A percentile compares a stretch with the other conserved stretches of the same genome.
Conservation (phyloP, 2,797 vertebrate species). For the Poecilia picta region DNA sequence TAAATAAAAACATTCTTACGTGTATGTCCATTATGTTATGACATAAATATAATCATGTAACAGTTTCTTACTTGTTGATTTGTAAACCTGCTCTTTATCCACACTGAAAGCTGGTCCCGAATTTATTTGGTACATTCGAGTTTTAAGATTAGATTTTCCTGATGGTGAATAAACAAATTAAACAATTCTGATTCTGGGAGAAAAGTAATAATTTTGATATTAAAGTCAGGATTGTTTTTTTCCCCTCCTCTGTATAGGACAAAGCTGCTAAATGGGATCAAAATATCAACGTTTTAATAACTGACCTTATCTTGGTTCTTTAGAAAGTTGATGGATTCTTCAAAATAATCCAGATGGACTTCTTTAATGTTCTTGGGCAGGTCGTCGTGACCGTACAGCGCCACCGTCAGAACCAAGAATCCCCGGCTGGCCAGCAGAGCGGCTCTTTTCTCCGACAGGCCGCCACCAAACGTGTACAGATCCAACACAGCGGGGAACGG, state of each 20-base stretch:
- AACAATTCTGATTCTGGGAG: too few relatives aligned
- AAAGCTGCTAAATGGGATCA: background rate
- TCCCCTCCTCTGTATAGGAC: background rate
- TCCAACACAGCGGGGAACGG: conserved; percentile 86
- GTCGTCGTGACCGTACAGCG: conserved; percentile 77
- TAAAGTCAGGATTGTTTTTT: too few relatives aligned
- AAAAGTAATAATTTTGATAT: too few relatives aligned
- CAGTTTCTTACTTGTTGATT: too few relatives aligned
- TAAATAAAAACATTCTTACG: too few relatives aligned
- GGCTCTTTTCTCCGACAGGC: conserved; percentile 81
- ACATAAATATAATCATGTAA: too few relatives aligned
- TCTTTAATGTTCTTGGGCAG: conserved; percentile 61
- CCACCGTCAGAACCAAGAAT: conserved; percentile 82
- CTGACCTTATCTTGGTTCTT: conserved; percentile 76
- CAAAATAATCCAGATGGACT: conserved; percentile 83
- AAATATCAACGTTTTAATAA: background rate
- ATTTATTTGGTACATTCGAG: too few relatives aligned
- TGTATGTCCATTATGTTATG: too few relatives aligned
- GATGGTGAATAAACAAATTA: too few relatives aligned
- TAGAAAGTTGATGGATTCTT: conserved; percentile 84
- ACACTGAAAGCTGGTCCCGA: too few relatives aligned
- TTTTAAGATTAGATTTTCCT: too few relatives aligned
- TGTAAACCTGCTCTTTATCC: too few relatives aligned
- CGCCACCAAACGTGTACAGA: conserved; percentile 68
- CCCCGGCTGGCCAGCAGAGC: conserved; percentile 82